Evolutionary conservation across 2,888 invertebrate genomes (phyloP), one percentile per base, ranked within the genome.

Genomic region (Chloroclysta siterata): DNA sequence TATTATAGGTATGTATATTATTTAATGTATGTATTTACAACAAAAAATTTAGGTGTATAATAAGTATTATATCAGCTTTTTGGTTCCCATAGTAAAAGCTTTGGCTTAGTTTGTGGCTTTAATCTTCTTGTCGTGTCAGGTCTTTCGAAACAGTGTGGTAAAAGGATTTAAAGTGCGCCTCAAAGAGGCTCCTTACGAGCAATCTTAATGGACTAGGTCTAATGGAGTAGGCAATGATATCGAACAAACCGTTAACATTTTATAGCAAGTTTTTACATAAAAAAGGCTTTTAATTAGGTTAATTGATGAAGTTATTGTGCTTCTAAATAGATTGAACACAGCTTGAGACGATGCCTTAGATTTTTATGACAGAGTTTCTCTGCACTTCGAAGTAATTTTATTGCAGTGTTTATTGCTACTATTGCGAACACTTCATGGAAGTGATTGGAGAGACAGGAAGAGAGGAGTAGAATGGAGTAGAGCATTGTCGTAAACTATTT

Each of bases 211-310:
- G 11, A 11, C 1, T 10, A 39, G 11, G 36, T 11, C 11, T 46
- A 46, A 17, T 15, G 46, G 17, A 15, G 17, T 46, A 15, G 0
- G 46, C 15, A 46, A 46, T 36, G 11, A 10, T 11, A 39, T 39
- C 36, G 11, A 8, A 3, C 2, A 39, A 11, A 39, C 46, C 39
- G 48, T 53, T 41, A 48, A 28, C 22, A n/a, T 51, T 54, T 54
- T 51, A 60, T 36, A 22, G 48, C 15, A 15, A 48, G 53, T 41
- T 50, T 53, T 42, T 5, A 50, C 33, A 54, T 54, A 44, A 50
- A 60, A 22, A 44, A 42, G 13, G 10, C 41, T 55, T 51, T 55
- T 61, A 61, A 61, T 55, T 46, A 36, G 55, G 51, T 55, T 55
- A 51, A 51, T 61, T 39, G 61, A 39, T 55, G 15, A 50, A 48